Base-by-base conservation (phyloP, 1,140 invertebrate species). In the Theocolax elegans region DNA sequence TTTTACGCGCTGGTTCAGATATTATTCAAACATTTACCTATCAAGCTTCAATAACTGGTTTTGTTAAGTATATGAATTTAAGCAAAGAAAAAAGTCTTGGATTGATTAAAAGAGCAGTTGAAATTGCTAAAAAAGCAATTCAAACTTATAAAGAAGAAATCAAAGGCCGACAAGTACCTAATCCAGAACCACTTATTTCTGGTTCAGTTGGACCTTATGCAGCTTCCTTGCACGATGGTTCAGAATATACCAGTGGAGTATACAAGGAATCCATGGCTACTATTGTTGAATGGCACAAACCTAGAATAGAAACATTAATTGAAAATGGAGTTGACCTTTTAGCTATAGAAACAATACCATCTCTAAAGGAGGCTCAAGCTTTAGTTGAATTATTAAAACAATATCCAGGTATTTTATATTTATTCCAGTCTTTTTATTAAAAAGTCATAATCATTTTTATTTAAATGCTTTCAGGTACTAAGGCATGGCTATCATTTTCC, bases 191-290 rank as follows among this genome's bases (percentile, higher is more conserved):
- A 6, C 72, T 92, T 44, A 89, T 95, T 53, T 90, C 93, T 31
- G 97, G 94, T 10, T 96, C 95, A 0, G 90, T 97, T 44, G 96
- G 97, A 0, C 95, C 96, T 0, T 98, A 97, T 80, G 97, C 96
- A 0, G 96, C 96, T 2, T 91, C 89, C 66, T 85, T 96, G 3
- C 91, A 93, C 77, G 95, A 98, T 83, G 94, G 92, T 12, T 97
- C 96, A 0, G 97, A 99, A 83, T 98, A 97, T 79, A 91, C 88
- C 27, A 97, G 97, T 31, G 35, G 8, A 8, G 89, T 87, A 67
- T 98, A 98, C 78, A 89, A 91, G 0, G 89, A 95, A 1, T 86
- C 90, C 12, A 83, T 86, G 40, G 85, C 91, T 76, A 88, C 89
- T 58, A 88, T 98, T 71, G 89, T 89, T 27, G 87, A 92, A 21